A percentile compares a stretch with the other conserved stretches of the same genome.
These are phyloP conservation scores for Isichthys henryi DNA, from an alignment of 2,113 vertebrate species.

Conservation along the genomic window DNA sequence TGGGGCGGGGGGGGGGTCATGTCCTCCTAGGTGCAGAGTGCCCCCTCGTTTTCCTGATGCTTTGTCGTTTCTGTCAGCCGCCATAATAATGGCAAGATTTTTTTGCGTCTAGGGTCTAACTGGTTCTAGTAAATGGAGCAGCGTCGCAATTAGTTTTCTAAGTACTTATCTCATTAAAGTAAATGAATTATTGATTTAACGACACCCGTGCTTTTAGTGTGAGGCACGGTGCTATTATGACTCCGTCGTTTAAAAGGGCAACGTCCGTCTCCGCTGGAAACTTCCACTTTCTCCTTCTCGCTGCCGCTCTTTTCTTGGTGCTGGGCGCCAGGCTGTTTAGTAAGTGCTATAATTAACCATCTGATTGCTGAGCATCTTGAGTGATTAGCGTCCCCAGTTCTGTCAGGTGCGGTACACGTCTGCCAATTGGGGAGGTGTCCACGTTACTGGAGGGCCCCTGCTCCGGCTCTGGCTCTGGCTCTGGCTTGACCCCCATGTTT, in stretches of 20 bases:
- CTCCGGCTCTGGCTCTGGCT: neutral
- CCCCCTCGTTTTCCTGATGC: conserved; percentile 27
- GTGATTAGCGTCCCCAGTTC: neutral
- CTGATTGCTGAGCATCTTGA: conserved; percentile 1
- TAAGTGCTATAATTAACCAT: conserved; percentile 19
- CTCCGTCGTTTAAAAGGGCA: conserved; percentile 56
- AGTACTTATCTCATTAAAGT: conserved; percentile 99
- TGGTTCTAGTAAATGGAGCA: conserved; percentile 79
- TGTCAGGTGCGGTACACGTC: neutral
- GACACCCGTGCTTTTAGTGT: conserved; percentile 89
- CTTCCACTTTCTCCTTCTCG: conserved; percentile 2
- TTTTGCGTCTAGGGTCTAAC: conserved; percentile 70
- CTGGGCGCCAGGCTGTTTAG: neutral
- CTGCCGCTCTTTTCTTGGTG: neutral
- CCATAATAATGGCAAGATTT: conserved; percentile 57
- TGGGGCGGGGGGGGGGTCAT: neutral
- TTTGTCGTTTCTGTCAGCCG: conserved; percentile 45
- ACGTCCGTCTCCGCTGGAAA: conserved; percentile 48
- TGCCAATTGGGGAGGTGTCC: neutral
- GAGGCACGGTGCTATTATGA: conserved; percentile 68
- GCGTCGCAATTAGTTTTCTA: conserved; percentile 89
- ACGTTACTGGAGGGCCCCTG: neutral
- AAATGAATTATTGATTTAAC: conserved; percentile 98
- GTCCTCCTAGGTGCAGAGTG: neutral
- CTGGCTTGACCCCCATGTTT: neutral